phyloP scores from a whole-genome alignment of 2,113 vertebrate species.

The Smithornis capensis region DNA sequence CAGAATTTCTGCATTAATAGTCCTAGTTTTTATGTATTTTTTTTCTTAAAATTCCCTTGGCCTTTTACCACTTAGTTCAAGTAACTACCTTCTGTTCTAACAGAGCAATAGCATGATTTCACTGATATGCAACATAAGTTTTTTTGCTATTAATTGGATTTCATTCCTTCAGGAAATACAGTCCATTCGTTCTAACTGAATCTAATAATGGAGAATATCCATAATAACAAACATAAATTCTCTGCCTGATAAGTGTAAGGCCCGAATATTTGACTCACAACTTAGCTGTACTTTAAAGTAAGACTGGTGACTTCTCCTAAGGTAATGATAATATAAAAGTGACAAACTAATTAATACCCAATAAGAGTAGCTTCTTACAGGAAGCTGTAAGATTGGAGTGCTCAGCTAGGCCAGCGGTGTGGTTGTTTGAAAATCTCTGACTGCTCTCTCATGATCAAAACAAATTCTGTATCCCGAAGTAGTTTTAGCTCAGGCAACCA shows the following conservation, averaged over 20 bases:
- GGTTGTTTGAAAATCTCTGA: neutral
- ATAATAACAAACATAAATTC: neutral
- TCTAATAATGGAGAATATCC: neutral
- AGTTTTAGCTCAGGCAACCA: neutral
- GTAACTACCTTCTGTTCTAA: neutral
- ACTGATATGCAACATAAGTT: neutral
- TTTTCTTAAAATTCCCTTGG: neutral
- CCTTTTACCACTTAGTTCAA: neutral
- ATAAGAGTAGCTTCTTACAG: neutral
- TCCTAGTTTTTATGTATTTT: neutral
- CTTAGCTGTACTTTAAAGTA: neutral
- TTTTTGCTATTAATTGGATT: neutral
- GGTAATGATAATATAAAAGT: neutral
- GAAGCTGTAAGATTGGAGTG: neutral
- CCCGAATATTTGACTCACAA: neutral
- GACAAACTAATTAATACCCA: neutral
- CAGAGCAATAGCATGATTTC: neutral
- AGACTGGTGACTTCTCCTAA: neutral
- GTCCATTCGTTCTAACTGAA: neutral
- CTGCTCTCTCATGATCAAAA: neutral
- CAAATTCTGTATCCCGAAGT: neutral
- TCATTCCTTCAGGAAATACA: neutral
- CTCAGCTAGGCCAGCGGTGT: neutral
- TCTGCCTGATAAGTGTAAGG: neutral
- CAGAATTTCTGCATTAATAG: neutral